These are phyloP conservation scores for Betta splendens DNA, from an alignment of 2,797 vertebrate species.

Conservation along the genomic window DNA sequence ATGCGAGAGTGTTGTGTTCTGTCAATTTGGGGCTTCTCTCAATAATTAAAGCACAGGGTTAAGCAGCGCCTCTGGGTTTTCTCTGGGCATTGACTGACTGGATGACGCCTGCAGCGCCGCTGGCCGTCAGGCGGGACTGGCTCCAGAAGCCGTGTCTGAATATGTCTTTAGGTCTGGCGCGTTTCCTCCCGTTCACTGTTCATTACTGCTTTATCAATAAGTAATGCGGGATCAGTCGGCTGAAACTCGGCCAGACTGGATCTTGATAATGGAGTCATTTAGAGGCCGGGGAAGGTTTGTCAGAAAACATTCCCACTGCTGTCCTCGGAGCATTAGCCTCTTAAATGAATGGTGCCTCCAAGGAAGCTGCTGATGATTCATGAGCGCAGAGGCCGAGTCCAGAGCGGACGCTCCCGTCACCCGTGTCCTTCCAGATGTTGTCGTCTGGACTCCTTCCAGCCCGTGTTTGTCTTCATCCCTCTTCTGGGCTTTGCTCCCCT, in stretches of 20 bases:
- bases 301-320: slow-evolving; percentile 43
- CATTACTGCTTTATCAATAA: slow-evolving; percentile 72
- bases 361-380: slow-evolving; percentile 75
- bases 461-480: slow-evolving; percentile 34
- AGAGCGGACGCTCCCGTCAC: slow-evolving; percentile 21
- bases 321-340: slow-evolving; percentile 44
- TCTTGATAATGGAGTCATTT: slow-evolving; percentile 64
- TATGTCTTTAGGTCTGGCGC: neutral
- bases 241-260: slow-evolving; percentile 53
- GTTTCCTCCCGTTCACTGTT: slow-evolving; percentile 58
- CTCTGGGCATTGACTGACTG: slow-evolving; percentile 6
- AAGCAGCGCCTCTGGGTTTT: slow-evolving; percentile 47
- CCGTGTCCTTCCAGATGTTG: slow-evolving; percentile 15
- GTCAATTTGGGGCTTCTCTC: slow-evolving; percentile 49
- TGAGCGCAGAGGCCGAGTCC: slow-evolving; percentile 51
- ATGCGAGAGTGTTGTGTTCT: slow-evolving; percentile 33
- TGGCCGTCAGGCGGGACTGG: too few species aligned
- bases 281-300: slow-evolving; percentile 49
- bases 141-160: slow-evolving; percentile 15
- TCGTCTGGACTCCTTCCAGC: neutral
- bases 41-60: slow-evolving; percentile 68
- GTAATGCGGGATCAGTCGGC: slow-evolving; percentile 68
- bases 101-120: slow-evolving; percentile 18
- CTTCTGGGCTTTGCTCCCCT: slow-evolving; percentile 30
- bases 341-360: slow-evolving; percentile 74